Percentiles rank a stretch among this genome's conserved stretches.
Evolutionary conservation across 2,797 vertebrate genomes (phyloP).

Genomic region (Pseudopleuronectes americanus): DNA sequence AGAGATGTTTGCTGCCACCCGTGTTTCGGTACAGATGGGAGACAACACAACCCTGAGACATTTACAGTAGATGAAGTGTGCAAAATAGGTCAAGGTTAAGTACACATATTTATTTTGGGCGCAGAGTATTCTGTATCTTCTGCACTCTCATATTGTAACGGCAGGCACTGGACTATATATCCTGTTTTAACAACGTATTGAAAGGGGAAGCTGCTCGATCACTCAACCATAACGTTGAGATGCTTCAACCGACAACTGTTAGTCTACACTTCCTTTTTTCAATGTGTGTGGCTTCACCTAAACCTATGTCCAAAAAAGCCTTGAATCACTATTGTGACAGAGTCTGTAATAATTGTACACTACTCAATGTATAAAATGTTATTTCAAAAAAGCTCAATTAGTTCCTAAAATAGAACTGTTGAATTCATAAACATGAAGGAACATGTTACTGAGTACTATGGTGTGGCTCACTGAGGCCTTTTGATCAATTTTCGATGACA

Average conservation of each 20-base stretch:
- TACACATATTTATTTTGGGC: slow-evolving; percentile 54
- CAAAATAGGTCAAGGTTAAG: slow-evolving; percentile 45
- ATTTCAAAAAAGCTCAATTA: neutral
- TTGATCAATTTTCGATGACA: neutral
- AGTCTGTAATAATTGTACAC: neutral
- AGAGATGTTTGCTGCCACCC: slow-evolving; percentile 25
- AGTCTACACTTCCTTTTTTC: slow-evolving; percentile 33
- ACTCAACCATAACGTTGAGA: slow-evolving; percentile 21
- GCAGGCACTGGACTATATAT: neutral
- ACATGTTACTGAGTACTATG: neutral
- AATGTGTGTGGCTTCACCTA: neutral
- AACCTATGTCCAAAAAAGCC: neutral
- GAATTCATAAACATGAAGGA: slow-evolving; percentile 1
- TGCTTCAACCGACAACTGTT: slow-evolving; percentile 42
- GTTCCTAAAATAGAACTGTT: neutral
- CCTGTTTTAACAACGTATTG: slow-evolving; percentile 10
- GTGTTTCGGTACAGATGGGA: slow-evolving; percentile 4
- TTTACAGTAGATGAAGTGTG: slow-evolving; percentile 13
- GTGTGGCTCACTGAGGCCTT: neutral
- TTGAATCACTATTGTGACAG: neutral
- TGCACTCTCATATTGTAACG: neutral
- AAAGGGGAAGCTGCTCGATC: slow-evolving; percentile 69
- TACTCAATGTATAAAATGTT: neutral
- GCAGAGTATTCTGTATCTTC: slow-evolving; percentile 1
- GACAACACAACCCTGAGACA: slow-evolving; percentile 14